Conservation (phyloP, 2,797 vertebrate genomes). For the Clamator glandarius region DNA sequence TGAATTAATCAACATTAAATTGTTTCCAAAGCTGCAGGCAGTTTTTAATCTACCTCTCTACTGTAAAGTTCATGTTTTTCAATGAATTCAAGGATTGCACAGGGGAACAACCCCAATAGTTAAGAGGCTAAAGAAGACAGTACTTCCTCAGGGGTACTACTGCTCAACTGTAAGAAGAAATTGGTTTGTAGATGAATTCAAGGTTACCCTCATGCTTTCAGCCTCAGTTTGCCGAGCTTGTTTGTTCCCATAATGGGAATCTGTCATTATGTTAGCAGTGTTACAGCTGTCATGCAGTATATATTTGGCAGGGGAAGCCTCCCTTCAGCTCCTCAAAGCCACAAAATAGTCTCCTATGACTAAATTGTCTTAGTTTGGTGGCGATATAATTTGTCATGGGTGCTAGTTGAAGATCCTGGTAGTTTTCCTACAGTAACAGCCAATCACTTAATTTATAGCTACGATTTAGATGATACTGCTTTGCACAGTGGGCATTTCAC, state of each 20-base stretch:
- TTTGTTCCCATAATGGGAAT: fast-evolving
- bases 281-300: neutral
- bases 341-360: neutral
- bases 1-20: neutral
- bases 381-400: neutral
- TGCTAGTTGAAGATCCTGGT: neutral
- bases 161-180: neutral
- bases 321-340: neutral
- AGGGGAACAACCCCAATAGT: neutral
- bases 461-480: neutral
- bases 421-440: neutral
- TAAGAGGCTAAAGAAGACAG: neutral
- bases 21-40: neutral
- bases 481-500: fast-evolving
- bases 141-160: neutral
- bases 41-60: neutral
- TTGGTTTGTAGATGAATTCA: neutral
- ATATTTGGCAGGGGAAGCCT: neutral
- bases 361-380: neutral
- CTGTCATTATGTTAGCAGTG: neutral
- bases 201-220: neutral
- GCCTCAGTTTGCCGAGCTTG: neutral
- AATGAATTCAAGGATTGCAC: neutral
- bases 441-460: neutral
- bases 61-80: neutral